phyloP scores from a whole-genome alignment of 2,797 vertebrate species.

The Philypnodon macrostomus region DNA sequence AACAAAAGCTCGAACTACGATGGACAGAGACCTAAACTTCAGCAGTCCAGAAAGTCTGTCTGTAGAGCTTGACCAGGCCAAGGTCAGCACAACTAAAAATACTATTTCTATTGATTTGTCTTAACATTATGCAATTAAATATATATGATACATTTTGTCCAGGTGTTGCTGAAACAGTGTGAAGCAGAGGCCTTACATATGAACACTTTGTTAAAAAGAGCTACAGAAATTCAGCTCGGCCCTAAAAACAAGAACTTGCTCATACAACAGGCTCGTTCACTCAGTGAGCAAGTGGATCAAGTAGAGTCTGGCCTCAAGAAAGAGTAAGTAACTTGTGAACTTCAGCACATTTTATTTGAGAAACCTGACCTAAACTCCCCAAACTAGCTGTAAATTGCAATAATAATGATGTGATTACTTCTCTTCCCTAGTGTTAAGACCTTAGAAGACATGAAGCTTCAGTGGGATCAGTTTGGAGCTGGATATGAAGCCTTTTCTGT shows the following conservation, averaged over 20 bases:
- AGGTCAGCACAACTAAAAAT: too few relatives aligned
- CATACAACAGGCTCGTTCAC: conserved; percentile 80
- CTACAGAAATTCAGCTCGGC: conserved; percentile 89
- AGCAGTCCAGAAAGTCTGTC: conserved; percentile 92
- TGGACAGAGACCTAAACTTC: conserved; percentile 89
- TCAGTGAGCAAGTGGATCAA: conserved; percentile 86
- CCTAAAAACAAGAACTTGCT: conserved; percentile 85
- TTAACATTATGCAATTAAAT: too few relatives aligned
- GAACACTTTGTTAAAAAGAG: conserved; percentile 86
- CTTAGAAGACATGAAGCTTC: conserved; percentile 88
- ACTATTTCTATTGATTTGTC: too few relatives aligned
- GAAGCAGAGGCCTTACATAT: conserved; percentile 84
- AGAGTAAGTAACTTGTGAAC: conserved; percentile 86
- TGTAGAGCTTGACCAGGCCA: conserved; percentile 87
- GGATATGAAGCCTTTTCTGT: conserved; percentile 86
- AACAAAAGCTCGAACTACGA: conserved; percentile 82
- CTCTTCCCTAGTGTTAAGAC: conserved; percentile 92
- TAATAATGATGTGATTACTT: too few relatives aligned
- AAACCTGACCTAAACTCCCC: too few relatives aligned
- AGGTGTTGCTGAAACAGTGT: conserved; percentile 85
- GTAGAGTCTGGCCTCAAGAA: conserved; percentile 84
- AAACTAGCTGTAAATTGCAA: conserved; percentile 16
- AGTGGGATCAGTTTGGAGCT: conserved; percentile 89
- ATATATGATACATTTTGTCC: too few relatives aligned
- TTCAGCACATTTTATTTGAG: background rate